phyloP scores from a whole-genome alignment of 2,888 invertebrate genomes.

The Pimpla rufipes region DNA sequence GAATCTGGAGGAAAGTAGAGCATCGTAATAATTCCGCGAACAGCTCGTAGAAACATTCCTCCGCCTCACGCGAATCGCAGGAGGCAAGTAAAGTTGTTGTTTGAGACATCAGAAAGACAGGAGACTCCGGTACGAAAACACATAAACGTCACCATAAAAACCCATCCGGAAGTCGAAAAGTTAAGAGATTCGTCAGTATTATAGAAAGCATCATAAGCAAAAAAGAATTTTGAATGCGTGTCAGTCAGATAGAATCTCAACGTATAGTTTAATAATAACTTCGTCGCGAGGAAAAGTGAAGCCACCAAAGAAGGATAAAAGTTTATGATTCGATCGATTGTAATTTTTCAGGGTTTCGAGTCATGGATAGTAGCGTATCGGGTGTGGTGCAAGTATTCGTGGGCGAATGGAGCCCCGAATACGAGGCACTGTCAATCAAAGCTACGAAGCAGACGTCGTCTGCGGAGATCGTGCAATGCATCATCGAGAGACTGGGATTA shows the following conservation, averaged over 20 bases:
- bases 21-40: conserved; percentile 8
- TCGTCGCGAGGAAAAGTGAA: background rate
- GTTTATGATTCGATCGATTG: background rate
- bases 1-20: conserved; percentile 36
- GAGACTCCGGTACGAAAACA: background rate
- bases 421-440: conserved; percentile 95
- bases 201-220: background rate
- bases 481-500: conserved; percentile 91
- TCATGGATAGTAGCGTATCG: conserved; percentile 83
- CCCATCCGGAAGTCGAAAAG: background rate
- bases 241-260: background rate
- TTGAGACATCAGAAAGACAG: background rate
- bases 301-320: conserved; percentile 10
- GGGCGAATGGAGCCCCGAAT: conserved; percentile 94
- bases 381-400: conserved; percentile 92
- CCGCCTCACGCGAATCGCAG: background rate
- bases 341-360: conserved; percentile 73
- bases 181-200: background rate
- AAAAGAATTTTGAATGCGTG: background rate
- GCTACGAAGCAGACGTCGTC: conserved; percentile 97
- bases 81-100: background rate
- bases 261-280: background rate
- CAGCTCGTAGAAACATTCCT: background rate
- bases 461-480: conserved; percentile 96
- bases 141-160: conserved; percentile 7